Percentiles rank a stretch among this genome's conserved stretches.
Evolutionary conservation across 1,140 invertebrate species (phyloP).

Genomic region (Drosophila albomicans): DNA sequence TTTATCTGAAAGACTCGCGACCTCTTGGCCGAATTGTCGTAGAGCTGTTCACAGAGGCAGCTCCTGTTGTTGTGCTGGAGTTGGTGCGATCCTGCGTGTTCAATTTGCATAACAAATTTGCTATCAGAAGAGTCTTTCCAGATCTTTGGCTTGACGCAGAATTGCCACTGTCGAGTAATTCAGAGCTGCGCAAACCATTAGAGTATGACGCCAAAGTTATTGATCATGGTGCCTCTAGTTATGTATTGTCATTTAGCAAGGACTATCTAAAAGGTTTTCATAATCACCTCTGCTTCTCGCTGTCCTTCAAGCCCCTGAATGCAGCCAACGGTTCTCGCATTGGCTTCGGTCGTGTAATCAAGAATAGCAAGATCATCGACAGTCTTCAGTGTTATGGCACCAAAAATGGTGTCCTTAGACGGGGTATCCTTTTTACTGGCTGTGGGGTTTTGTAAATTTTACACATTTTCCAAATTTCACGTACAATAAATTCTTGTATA

Average conservation of each 20-base stretch:
- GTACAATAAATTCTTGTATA: too few relatives aligned
- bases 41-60: conserved; percentile 74
- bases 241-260: conserved; percentile 73
- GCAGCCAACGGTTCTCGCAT: conserved; percentile 70
- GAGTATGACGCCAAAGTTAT: conserved; percentile 73
- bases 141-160: conserved; percentile 71
- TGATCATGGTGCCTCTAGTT: conserved; percentile 55
- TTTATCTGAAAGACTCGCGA: conserved; percentile 54
- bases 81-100: conserved; percentile 60
- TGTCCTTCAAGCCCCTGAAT: conserved; percentile 69
- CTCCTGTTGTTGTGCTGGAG: conserved; percentile 68
- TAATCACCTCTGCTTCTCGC: conserved; percentile 53
- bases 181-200: conserved; percentile 44
- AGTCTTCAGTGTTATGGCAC: conserved; percentile 72
- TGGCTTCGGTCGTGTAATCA: conserved; percentile 70
- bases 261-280: conserved; percentile 54
- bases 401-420: conserved; percentile 74
- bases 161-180: conserved; percentile 30
- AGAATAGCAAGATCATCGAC: conserved; percentile 69
- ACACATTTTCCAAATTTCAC: too few relatives aligned
- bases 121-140: conserved; percentile 62
- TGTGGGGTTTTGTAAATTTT: conserved; percentile 51
- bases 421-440: conserved; percentile 43
- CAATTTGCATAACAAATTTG: conserved; percentile 42
- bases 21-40: conserved; percentile 64